These are phyloP conservation scores for Aphidius gifuensis DNA, from an alignment of 1,140 invertebrate genomes.

Conservation along the genomic window DNA sequence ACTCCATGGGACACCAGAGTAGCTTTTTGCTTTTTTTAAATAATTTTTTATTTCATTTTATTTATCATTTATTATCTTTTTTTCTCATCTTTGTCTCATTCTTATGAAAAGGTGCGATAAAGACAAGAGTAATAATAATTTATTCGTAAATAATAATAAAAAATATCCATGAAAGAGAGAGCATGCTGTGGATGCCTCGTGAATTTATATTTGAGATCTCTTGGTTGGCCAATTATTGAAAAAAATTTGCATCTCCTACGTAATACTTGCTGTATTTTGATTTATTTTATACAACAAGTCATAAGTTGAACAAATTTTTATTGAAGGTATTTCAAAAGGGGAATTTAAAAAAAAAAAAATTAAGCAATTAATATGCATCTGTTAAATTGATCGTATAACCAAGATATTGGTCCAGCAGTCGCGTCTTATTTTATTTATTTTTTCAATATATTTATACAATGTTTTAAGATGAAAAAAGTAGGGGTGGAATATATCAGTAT, in stretches of 20 bases:
- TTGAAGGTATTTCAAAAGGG: no score
- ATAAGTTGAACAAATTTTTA: no score
- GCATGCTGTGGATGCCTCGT: neutral
- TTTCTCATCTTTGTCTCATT: neutral
- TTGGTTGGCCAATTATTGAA: neutral
- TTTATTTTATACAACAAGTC: slow-evolving; percentile 6
- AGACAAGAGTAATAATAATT: slow-evolving; percentile 25
- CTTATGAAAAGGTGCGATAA: slow-evolving; percentile 1
- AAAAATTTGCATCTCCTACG: slow-evolving; percentile 14
- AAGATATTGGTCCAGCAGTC: no score
- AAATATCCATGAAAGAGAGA: neutral
- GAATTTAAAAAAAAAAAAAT: neutral
- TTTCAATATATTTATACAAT: no score
- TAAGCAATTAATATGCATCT: neutral
- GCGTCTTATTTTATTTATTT: no score
- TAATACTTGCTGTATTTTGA: slow-evolving; percentile 3
- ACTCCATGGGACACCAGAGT: slow-evolving; percentile 31
- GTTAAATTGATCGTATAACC: neutral
- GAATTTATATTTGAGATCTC: slow-evolving; percentile 17
- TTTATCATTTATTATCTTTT: slow-evolving; percentile 17
- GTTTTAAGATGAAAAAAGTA: no score
- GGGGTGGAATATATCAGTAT: no score
- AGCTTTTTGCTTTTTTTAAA: slow-evolving; percentile 1
- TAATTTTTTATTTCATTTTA: slow-evolving; percentile 7
- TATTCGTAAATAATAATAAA: slow-evolving; percentile 25